phyloP scores from a whole-genome alignment of 2,113 vertebrate genomes.

The Rissa tridactyla region DNA sequence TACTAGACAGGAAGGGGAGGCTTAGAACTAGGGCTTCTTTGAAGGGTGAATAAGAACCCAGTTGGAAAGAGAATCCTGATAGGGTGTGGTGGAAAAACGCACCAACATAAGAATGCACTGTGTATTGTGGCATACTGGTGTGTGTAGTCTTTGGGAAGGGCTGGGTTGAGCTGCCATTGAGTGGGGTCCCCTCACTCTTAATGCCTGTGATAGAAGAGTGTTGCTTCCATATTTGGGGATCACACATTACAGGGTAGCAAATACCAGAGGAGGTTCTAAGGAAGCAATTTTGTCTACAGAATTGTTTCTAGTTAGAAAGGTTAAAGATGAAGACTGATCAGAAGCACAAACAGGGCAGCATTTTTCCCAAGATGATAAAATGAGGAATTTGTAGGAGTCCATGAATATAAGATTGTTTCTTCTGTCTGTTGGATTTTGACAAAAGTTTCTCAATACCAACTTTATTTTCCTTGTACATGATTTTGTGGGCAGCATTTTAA shows the following conservation, averaged over 20 bases:
- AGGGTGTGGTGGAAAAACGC: background rate
- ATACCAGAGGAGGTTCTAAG: background rate
- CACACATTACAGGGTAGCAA: rapidly evolving
- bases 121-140: background rate
- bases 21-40: background rate
- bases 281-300: background rate
- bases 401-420: background rate
- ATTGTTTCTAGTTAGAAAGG: background rate
- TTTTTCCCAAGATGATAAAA: background rate
- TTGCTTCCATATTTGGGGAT: background rate
- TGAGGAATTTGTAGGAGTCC: background rate
- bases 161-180: background rate
- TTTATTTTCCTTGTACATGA: background rate
- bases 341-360: background rate
- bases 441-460: background rate
- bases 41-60: background rate
- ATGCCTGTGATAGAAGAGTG: background rate
- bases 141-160: background rate
- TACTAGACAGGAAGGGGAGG: background rate
- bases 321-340: background rate
- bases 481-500: background rate
- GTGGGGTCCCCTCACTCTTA: background rate
- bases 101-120: rapidly evolving
- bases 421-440: background rate
- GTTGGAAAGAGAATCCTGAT: background rate